phyloP scores from a whole-genome alignment of 1,140 invertebrate genomes.

The Dinoponera quadriceps region DNA sequence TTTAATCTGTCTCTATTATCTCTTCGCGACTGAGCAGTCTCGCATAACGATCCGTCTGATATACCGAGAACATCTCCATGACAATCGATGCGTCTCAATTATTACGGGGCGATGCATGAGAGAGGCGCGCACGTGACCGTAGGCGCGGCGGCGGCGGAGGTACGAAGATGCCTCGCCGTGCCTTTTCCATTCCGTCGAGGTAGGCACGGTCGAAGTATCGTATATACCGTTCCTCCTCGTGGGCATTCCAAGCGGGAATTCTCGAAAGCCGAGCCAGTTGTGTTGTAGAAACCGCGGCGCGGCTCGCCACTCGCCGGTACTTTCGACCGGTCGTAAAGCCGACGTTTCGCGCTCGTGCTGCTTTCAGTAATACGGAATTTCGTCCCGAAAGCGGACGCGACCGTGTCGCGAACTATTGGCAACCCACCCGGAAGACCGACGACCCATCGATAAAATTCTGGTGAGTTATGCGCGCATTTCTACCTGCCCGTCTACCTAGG shows the following conservation, averaged over 20 bases:
- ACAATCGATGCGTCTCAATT: slow-evolving; percentile 56
- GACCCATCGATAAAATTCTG: slow-evolving; percentile 55
- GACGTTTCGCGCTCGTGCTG: slow-evolving; percentile 60
- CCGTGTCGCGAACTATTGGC: slow-evolving; percentile 22
- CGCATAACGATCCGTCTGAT: background rate
- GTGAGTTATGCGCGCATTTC: slow-evolving; percentile 63
- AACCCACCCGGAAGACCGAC: background rate
- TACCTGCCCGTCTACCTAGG: slow-evolving; percentile 47
- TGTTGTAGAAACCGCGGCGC: slow-evolving; percentile 73
- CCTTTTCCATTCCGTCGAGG: slow-evolving; percentile 77
- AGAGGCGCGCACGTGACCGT: slow-evolving; percentile 68
- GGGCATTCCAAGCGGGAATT: slow-evolving; percentile 82
- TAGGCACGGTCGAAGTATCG: slow-evolving; percentile 77
- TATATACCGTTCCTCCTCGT: slow-evolving; percentile 80
- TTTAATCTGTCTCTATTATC: background rate
- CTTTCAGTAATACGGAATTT: slow-evolving; percentile 68
- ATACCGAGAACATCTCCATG: background rate
- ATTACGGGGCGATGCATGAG: slow-evolving; percentile 53
- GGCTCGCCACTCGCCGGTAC: slow-evolving; percentile 69
- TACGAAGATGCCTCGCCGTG: slow-evolving; percentile 76
- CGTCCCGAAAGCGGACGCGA: slow-evolving; percentile 44
- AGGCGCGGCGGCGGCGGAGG: slow-evolving; percentile 74
- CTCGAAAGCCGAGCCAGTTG: slow-evolving; percentile 82
- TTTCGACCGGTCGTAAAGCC: slow-evolving; percentile 71
- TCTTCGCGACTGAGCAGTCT: background rate